Conservation (phyloP, 2,113 vertebrate genomes). For the Brachyhypopomus occidentalis region DNA sequence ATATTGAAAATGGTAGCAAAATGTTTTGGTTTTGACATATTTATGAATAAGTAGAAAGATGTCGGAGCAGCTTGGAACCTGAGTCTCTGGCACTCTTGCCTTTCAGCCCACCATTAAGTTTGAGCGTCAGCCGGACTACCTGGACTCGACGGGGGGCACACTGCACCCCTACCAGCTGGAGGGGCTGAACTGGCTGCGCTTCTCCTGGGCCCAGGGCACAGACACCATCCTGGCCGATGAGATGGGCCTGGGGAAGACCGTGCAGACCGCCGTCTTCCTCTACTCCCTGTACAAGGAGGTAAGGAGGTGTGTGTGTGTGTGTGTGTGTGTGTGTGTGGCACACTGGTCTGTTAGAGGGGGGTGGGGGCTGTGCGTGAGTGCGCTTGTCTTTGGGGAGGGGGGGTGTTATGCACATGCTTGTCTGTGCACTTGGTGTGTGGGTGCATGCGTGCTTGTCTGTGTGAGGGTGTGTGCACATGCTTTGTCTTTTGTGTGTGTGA, state of each 20-base stretch:
- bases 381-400: no score
- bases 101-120: slow-evolving; percentile 95
- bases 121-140: slow-evolving; percentile 91
- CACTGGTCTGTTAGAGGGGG: no score
- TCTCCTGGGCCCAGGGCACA: slow-evolving; percentile 98
- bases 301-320: slow-evolving; percentile 84
- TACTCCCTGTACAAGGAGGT: slow-evolving; percentile 99
- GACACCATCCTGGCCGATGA: slow-evolving; percentile 90
- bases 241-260: slow-evolving; percentile 97
- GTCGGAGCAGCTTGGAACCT: background rate
- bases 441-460: no score
- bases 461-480: no score
- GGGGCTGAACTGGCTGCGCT: slow-evolving; percentile 96
- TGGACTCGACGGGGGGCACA: slow-evolving; percentile 89
- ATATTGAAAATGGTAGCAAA: no score
- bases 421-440: no score
- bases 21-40: background rate
- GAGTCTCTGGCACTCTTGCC: background rate
- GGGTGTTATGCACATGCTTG: no score
- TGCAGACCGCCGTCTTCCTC: slow-evolving; percentile 95
- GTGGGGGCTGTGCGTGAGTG: no score
- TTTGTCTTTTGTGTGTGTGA: no score
- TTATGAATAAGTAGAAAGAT: no score
- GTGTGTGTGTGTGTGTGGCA: no score
- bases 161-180: slow-evolving; percentile 97